Conservation (phyloP, 2,797 vertebrate species). For the Nyctalus aviator region DNA sequence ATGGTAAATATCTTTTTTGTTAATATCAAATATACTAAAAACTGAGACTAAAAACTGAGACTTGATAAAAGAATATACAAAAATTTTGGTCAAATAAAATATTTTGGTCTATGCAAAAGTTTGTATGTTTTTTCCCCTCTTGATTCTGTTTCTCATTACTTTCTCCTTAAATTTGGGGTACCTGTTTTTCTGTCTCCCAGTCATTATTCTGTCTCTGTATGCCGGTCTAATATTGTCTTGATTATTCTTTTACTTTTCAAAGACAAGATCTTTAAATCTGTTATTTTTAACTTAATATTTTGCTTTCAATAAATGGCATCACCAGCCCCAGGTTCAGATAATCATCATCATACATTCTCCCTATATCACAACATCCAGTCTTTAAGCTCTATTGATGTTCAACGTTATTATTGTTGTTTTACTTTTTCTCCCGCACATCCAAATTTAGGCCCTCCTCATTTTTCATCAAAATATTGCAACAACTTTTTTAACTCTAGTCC, state of each 20-base stretch:
- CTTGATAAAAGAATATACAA: conserved; percentile 13
- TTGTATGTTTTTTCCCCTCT: neutral
- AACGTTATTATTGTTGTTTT: neutral
- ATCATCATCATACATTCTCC: accelerated
- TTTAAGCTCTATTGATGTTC: neutral
- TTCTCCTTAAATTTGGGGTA: neutral
- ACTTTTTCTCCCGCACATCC: neutral
- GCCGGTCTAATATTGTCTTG: neutral
- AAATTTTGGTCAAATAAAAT: neutral
- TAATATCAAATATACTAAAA: neutral
- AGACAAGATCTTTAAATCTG: neutral
- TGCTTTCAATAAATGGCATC: neutral
- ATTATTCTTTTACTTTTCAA: conserved; percentile 8
- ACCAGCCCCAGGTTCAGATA: neutral
- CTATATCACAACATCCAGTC: neutral
- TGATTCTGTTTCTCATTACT: neutral
- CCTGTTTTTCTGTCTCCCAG: neutral
- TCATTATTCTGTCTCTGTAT: neutral
- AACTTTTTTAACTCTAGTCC: neutral
- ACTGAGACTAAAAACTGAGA: conserved; percentile 14
- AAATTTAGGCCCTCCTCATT: neutral
- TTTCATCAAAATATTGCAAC: neutral
- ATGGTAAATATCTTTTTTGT: neutral
- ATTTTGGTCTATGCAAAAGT: neutral
- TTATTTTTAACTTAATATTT: conserved; percentile 3